phyloP scores from a whole-genome alignment of 2,113 vertebrate species.

The Bagarius yarrelli region DNA sequence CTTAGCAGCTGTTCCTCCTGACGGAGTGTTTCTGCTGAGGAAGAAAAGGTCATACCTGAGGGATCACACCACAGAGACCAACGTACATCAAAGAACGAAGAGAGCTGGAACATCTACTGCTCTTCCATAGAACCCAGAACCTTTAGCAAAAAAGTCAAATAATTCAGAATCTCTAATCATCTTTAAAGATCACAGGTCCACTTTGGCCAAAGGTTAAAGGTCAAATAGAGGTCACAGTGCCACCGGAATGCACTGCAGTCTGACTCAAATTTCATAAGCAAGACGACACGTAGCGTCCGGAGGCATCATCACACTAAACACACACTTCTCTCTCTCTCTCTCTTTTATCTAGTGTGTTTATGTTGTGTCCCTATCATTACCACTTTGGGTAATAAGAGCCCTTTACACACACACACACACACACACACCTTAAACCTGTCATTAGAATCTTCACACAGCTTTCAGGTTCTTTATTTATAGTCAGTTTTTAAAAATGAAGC shows the following conservation, averaged over 20 bases:
- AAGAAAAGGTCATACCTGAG: background rate
- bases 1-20: constrained; percentile 4
- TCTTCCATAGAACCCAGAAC: background rate
- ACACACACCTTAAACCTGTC: constrained; percentile 5
- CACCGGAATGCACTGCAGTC: background rate
- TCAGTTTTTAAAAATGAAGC: background rate
- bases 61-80: background rate
- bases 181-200: background rate
- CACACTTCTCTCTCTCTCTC: background rate
- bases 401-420: background rate
- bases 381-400: background rate
- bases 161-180: too few relatives aligned
- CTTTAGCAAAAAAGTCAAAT: too few relatives aligned
- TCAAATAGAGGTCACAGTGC: background rate
- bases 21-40: background rate
- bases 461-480: background rate
- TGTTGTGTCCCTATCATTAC: constrained; percentile 28
- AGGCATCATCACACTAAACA: constrained; percentile 2
- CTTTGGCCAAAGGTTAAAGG: background rate
- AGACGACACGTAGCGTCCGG: background rate
- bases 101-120: too few relatives aligned
- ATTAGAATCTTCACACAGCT: constrained; percentile 14
- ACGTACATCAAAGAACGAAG: too few relatives aligned
- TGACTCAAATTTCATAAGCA: background rate
- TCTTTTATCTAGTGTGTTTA: constrained; percentile 6